A percentile compares a stretch with the other conserved stretches of the same genome.
Evolutionary conservation across 2,113 vertebrate genomes (phyloP).

Genomic region (Lichenostomus cassidix): DNA sequence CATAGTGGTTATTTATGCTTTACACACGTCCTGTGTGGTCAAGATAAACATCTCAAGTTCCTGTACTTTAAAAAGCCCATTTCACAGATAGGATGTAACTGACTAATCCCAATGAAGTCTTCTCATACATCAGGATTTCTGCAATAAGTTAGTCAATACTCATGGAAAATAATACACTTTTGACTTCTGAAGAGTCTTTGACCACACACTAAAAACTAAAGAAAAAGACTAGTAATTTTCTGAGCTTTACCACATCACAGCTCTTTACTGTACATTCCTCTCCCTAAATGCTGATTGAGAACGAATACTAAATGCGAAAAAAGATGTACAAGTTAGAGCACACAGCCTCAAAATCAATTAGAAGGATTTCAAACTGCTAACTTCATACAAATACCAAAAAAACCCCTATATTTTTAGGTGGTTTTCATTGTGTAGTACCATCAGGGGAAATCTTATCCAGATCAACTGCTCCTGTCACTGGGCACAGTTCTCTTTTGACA

Average conservation of each 20-base stretch:
- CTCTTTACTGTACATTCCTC: background rate
- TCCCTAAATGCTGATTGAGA: background rate
- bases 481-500: background rate
- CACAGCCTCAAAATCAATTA: background rate
- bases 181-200: background rate
- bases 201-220: background rate
- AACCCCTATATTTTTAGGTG: background rate
- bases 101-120: background rate
- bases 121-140: background rate
- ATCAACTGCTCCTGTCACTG: background rate
- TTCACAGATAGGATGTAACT: background rate
- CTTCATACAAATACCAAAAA: background rate
- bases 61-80: background rate
- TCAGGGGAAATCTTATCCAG: background rate
- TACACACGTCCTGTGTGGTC: background rate
- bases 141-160: background rate
- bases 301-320: background rate
- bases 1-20: background rate
- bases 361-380: background rate
- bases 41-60: background rate
- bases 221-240: background rate
- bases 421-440: background rate
- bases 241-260: background rate
- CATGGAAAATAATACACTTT: background rate
- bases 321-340: background rate